Evolutionary conservation across 2,888 invertebrate species (phyloP).

Genomic region (Cetonia aurata): DNA sequence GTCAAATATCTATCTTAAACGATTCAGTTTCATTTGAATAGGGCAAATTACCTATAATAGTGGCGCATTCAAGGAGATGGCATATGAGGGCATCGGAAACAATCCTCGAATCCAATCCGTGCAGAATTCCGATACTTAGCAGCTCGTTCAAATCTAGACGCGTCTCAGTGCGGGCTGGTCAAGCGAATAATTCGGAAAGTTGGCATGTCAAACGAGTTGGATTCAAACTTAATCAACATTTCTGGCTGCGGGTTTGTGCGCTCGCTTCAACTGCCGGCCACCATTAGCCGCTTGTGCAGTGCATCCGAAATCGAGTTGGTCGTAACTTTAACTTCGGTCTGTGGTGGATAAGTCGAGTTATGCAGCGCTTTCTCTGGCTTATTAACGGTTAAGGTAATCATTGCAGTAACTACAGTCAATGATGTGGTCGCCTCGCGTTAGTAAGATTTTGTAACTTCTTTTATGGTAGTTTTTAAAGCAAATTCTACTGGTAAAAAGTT

Average conservation of each 20-base stretch:
- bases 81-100: neutral
- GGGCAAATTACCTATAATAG: slow-evolving; percentile 2
- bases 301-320: slow-evolving; percentile 29
- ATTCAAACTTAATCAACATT: slow-evolving; percentile 38
- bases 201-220: slow-evolving; percentile 34
- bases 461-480: no score
- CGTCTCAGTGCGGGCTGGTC: slow-evolving; percentile 22
- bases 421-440: no score
- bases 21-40: slow-evolving; percentile 12
- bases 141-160: slow-evolving; percentile 19
- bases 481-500: no score
- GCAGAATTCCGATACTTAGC: slow-evolving; percentile 27
- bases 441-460: no score
- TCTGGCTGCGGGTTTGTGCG: slow-evolving; percentile 3
- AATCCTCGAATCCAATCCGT: neutral
- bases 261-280: slow-evolving; percentile 4
- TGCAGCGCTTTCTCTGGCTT: no score
- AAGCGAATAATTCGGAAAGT: slow-evolving; percentile 34
- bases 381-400: no score
- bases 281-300: neutral
- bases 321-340: slow-evolving; percentile 27
- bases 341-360: slow-evolving; percentile 2
- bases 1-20: neutral
- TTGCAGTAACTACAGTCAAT: no score
- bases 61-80: neutral